Evolutionary conservation across 2,113 vertebrate species (phyloP).

Genomic region (Aphyosemion australe): DNA sequence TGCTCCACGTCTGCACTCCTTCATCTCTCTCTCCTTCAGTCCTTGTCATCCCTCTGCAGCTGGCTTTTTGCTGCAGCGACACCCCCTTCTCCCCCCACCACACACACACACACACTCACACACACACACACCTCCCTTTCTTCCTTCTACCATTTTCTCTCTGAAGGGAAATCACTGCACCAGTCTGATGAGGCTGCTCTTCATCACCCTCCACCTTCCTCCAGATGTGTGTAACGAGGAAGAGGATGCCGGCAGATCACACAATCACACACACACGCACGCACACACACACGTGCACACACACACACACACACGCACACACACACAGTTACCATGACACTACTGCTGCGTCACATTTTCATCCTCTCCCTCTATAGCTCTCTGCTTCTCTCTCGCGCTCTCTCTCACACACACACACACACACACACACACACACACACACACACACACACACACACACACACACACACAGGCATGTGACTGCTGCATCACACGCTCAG

Average conservation of each 20-base stretch:
- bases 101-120: background rate
- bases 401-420: background rate
- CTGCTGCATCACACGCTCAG: slow-evolving; percentile 36
- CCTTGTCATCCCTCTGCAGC: slow-evolving; percentile 63
- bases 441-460: slow-evolving; percentile 28
- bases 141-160: slow-evolving; percentile 51
- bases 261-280: background rate
- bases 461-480: slow-evolving; percentile 28
- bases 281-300: background rate
- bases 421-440: background rate
- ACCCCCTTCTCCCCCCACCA: slow-evolving; percentile 20
- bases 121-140: slow-evolving; percentile 30
- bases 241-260: slow-evolving; percentile 29
- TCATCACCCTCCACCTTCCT: slow-evolving; percentile 25
- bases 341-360: slow-evolving; percentile 52
- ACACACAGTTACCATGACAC: slow-evolving; percentile 31
- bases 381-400: no score
- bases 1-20: slow-evolving; percentile 36
- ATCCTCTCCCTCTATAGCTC: slow-evolving; percentile 8
- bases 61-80: slow-evolving; percentile 69
- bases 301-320: no score
- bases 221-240: slow-evolving; percentile 43
- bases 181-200: slow-evolving; percentile 47
- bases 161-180: slow-evolving; percentile 64
- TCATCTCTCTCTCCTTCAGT: slow-evolving; percentile 33